phyloP scores from a whole-genome alignment of 1,140 invertebrate genomes.

The Temnothorax longispinosus region DNA sequence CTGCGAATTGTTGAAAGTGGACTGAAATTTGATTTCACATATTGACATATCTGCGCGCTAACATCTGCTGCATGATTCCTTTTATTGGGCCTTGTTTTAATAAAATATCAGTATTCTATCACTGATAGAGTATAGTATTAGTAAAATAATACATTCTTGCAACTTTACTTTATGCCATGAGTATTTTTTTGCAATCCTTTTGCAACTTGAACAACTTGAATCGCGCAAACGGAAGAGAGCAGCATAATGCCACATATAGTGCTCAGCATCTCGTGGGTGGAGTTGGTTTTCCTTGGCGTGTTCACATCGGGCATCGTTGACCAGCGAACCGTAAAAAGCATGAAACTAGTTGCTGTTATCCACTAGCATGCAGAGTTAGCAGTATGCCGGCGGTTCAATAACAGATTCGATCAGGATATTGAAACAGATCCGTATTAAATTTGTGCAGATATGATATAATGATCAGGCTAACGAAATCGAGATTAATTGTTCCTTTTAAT shows the following conservation, averaged over 20 bases:
- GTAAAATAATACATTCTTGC: background rate
- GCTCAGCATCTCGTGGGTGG: slow-evolving; percentile 60
- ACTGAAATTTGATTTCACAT: background rate
- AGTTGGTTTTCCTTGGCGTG: slow-evolving; percentile 53
- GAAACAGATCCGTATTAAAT: background rate
- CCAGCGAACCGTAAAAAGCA: slow-evolving; percentile 65
- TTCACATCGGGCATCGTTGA: slow-evolving; percentile 22
- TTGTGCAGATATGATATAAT: background rate
- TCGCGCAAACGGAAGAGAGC: slow-evolving; percentile 5
- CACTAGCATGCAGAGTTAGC: slow-evolving; percentile 25
- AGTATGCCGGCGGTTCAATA: background rate
- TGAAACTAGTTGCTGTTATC: slow-evolving; percentile 70
- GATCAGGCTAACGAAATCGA: background rate
- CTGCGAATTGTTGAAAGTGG: background rate
- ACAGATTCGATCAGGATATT: background rate
- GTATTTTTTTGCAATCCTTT: background rate
- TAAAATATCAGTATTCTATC: background rate
- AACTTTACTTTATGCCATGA: background rate
- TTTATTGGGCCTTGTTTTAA: background rate
- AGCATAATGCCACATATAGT: background rate
- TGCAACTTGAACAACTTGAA: background rate
- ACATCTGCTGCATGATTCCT: background rate
- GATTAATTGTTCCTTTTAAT: background rate
- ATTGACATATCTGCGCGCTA: background rate
- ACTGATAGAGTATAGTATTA: no score